Evolutionary conservation across 1,140 invertebrate genomes (phyloP), one percentile per base, ranked within the genome.

Genomic region (Maconellicoccus hirsutus): DNA sequence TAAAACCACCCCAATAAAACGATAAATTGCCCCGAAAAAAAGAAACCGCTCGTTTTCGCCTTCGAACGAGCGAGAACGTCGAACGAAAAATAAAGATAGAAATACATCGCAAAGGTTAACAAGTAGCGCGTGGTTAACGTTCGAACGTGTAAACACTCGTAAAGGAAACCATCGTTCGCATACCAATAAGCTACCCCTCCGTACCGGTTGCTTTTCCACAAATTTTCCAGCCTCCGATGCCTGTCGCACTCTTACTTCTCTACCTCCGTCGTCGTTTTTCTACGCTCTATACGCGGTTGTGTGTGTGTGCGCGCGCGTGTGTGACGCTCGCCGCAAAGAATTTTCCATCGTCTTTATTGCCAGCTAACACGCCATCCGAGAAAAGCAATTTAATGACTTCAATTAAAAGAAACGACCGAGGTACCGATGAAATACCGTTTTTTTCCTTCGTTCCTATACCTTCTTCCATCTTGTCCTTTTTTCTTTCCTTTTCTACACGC

Each of bases 61-160:
- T n/a, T n/a, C n/a, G 29, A 3, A 33, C 29, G 29, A 33, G 29
- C 29, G 29, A 12, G 12, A 12, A 3, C 12, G 29, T n/a, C n/a
- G n/a, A n/a, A n/a, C n/a, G n/a, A n/a, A n/a, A 33, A 19, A 70
- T 7, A 70, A 70, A 70, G 25, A 27, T 21, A 39, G 22, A 70
- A 70, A 27, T 66, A 66, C 22, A 66, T 66, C 19, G 10, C n/a
- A n/a, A 22, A 66, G 61, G 61, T 66, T 66, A 66, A 66, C 61
- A 66, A 66, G 61, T 66, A 66, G 61, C 61, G 25, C 61, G 61
- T 66, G 61, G 61, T 66, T 66, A 66, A 26, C 61, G 61, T 66
- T 66, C 61, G 21, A 66, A 66, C 61, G 61, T 66, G 61, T 66
- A 66, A 66, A 66, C 61, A 66, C 61, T 66, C 25, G 61, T 16